Percentiles rank a stretch among this genome's conserved stretches.
Conservation (phyloP, 2,797 vertebrate species). For the Cyprinella venusta region DNA sequence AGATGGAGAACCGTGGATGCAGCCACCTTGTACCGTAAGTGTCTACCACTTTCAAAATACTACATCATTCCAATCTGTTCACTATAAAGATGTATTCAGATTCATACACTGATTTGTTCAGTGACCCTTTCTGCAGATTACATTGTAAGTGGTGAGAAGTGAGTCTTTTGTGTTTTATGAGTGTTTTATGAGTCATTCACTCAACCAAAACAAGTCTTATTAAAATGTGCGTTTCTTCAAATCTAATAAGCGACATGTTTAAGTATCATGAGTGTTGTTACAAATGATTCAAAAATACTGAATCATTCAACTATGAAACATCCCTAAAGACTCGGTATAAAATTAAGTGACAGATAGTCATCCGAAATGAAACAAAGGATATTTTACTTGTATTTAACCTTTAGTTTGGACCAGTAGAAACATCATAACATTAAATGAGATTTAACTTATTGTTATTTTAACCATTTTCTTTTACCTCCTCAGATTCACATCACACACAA, state of each 20-base stretch:
- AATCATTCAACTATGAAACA: not conserved
- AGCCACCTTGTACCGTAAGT: constrained; percentile 91
- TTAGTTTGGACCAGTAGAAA: not conserved
- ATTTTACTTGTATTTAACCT: not conserved
- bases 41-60: not conserved
- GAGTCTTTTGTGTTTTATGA: not conserved
- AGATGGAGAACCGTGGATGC: constrained; percentile 96
- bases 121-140: not conserved
- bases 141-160: not conserved
- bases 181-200: not conserved
- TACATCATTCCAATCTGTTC: not conserved
- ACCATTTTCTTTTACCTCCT: constrained; percentile 45
- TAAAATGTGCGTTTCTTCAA: not conserved
- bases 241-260: not conserved
- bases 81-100: not conserved
- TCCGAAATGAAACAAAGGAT: not conserved
- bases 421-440: not conserved
- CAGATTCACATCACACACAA: constrained; percentile 93
- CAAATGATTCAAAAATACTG: not conserved
- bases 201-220: not conserved
- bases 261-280: not conserved
- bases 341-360: not conserved
- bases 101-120: not conserved
- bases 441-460: constrained; percentile 7
- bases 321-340: not conserved